Conservation (phyloP, 2,888 invertebrate species). For the Idaea aversata region DNA sequence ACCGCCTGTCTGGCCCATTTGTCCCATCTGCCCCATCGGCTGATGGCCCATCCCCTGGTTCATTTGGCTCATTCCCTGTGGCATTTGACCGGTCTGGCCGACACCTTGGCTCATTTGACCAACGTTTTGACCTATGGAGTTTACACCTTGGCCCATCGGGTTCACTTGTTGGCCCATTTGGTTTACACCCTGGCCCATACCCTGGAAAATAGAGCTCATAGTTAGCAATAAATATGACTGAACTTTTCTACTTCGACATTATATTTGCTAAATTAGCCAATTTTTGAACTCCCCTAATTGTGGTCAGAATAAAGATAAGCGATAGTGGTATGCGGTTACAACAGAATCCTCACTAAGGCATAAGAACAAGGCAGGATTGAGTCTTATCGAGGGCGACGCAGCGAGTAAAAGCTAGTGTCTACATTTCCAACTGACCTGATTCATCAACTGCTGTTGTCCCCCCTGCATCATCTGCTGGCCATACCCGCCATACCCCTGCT, state of each 20-base stretch:
- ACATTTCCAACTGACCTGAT: conserved; percentile 51
- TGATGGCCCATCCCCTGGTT: conserved; percentile 71
- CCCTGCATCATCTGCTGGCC: conserved; percentile 77
- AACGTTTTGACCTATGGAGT: conserved; percentile 68
- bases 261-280: no score
- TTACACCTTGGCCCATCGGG: conserved; percentile 70
- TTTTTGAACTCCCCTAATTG: no score
- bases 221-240: neutral
- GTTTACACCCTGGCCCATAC: conserved; percentile 71
- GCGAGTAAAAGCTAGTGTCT: no score
- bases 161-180: conserved; percentile 77
- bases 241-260: no score
- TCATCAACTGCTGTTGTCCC: conserved; percentile 77
- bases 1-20: conserved; percentile 71
- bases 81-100: conserved; percentile 67
- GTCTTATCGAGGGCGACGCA: no score
- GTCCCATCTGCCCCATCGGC: conserved; percentile 78
- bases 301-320: no score
- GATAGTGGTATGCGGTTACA: no score
- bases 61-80: conserved; percentile 71
- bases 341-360: no score
- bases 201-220: conserved; percentile 38
- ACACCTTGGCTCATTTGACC: conserved; percentile 75
- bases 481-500: conserved; percentile 73
- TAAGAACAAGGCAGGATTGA: no score